Base-by-base conservation (phyloP, 2,888 invertebrate genomes). In the Epirrita christyi region DNA sequence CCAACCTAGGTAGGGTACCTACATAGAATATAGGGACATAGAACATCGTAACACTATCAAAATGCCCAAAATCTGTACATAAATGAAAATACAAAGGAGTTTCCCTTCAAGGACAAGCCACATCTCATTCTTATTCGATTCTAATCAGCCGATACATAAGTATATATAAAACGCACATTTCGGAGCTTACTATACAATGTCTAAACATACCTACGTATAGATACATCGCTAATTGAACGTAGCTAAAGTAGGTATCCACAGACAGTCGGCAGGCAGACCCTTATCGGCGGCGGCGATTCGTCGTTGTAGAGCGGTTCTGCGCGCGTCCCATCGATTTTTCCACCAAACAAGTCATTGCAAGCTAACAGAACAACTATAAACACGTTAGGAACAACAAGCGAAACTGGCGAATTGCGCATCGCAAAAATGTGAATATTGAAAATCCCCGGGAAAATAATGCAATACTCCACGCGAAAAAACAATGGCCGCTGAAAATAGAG, bases 401-500 rank as follows among this genome's bases (percentile, higher is more conserved):
- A 73, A 71, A 75, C 72, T 73, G 71, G 58, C 59, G 72, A 71
- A 76, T 72, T 73, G 71, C 59, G 61, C 47, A 59, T 67, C 73
- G 64, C 63, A 57, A 32, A 69, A 70, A 65, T 63, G 85, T 83
- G 83, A 85, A 41, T 29, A 32, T 28, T 76, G 70, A 76, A 78
- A 72, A 75, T 76, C 71, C 69, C 63, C 69, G 71, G 67, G 61
- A 70, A 77, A 81, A 88, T 80, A 75, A 90, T 90, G 88, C 78
- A 71, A 76, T 67, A 76, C 77, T 73, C 73, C 77, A 66, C 64
- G 72, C 73, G 73, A 72, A 75, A 77, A 64, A 65, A 80, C 71
- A 63, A 90, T 90, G 91, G 91, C 88, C 71, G 86, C 87, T 59
- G 80, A 83, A 86, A 90, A 87, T 88, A 91, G 86, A 87, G 86